Evolutionary conservation across 2,113 vertebrate genomes (phyloP).

Genomic region (Malurus elegans): DNA sequence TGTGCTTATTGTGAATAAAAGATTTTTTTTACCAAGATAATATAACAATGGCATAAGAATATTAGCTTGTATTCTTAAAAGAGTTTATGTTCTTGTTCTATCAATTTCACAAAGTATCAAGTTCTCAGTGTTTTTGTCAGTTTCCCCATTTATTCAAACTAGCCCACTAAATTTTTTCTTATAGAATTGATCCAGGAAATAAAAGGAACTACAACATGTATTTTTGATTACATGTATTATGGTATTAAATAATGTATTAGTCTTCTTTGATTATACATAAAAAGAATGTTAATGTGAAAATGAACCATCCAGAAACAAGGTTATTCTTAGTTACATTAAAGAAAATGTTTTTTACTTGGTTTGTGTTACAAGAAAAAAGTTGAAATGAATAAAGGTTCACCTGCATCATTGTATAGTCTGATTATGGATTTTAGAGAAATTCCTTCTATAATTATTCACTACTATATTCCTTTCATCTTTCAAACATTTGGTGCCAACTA

Average conservation of each 20-base stretch:
- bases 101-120: background rate
- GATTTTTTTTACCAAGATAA: background rate
- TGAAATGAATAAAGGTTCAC: background rate
- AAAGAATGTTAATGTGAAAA: background rate
- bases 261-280: background rate
- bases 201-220: background rate
- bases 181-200: background rate
- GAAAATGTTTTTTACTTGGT: background rate
- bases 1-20: background rate
- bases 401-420: background rate
- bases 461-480: background rate
- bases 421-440: background rate
- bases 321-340: background rate
- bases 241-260: background rate
- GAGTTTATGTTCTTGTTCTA: background rate
- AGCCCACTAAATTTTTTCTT: background rate
- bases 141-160: background rate
- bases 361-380: background rate
- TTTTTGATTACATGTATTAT: background rate
- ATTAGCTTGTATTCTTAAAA: background rate
- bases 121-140: background rate
- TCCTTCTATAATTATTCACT: background rate
- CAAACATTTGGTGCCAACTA: background rate
- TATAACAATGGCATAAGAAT: background rate
- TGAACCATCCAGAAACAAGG: rapidly evolving